These are phyloP conservation scores for Caenorhabditis tropicalis DNA, from an alignment of 1,140 invertebrate species.

Conservation along the genomic window DNA sequence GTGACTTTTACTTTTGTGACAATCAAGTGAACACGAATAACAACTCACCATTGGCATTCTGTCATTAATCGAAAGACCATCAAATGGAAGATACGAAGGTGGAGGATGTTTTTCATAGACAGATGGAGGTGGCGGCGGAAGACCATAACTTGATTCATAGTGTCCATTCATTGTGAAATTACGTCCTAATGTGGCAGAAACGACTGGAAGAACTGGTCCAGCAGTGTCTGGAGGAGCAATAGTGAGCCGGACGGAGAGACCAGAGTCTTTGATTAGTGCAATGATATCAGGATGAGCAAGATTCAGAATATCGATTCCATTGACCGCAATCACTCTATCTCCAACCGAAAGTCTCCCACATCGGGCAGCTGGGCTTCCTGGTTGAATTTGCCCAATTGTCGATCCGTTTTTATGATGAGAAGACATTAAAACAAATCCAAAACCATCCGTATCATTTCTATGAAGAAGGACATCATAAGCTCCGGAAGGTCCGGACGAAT, in stretches of 20 bases:
- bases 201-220: slow-evolving; percentile 36
- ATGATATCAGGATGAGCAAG: slow-evolving; percentile 87
- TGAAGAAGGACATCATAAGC: slow-evolving; percentile 85
- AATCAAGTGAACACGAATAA: not conserved
- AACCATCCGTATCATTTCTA: slow-evolving; percentile 90
- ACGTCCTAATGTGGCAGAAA: not conserved
- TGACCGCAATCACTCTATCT: slow-evolving; percentile 93
- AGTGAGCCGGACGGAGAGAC: slow-evolving; percentile 64
- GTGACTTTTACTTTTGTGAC: not conserved
- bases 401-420: slow-evolving; percentile 90
- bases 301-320: slow-evolving; percentile 87
- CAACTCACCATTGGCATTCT: slow-evolving; percentile 29
- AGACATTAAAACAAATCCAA: slow-evolving; percentile 98
- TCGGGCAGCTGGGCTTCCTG: slow-evolving; percentile 90
- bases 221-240: slow-evolving; percentile 62
- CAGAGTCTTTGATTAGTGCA: slow-evolving; percentile 65
- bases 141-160: slow-evolving; percentile 23
- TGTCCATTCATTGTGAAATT: slow-evolving; percentile 38
- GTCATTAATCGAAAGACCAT: slow-evolving; percentile 5
- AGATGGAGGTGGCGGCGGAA: slow-evolving; percentile 23
- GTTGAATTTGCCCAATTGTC: slow-evolving; percentile 91
- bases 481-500: slow-evolving; percentile 56
- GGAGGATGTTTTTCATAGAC: slow-evolving; percentile 1
- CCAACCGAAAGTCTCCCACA: slow-evolving; percentile 88
- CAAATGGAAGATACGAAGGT: slow-evolving; percentile 4